Evolutionary conservation across 2,888 invertebrate species (phyloP).

Genomic region (Zhuqinia jingwanae): DNA sequence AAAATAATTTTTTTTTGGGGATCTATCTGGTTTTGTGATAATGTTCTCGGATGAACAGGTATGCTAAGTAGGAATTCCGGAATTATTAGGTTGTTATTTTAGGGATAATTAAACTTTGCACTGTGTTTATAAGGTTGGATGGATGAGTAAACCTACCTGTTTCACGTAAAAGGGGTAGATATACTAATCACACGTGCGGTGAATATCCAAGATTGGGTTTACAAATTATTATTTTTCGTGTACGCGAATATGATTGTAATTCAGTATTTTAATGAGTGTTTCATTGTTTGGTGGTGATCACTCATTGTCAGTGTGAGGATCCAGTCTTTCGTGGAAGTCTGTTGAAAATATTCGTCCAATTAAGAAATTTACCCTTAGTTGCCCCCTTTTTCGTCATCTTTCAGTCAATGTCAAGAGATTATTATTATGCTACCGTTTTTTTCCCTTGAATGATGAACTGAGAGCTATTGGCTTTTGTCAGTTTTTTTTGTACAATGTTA

Average conservation of each 20-base stretch:
- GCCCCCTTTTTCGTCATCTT: background rate
- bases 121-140: background rate
- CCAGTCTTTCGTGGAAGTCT: too few relatives aligned
- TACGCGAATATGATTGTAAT: background rate
- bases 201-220: conserved; percentile 51
- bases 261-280: too few relatives aligned
- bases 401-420: background rate
- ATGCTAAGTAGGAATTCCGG: conserved; percentile 57
- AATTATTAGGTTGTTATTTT: conserved; percentile 21
- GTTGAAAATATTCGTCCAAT: conserved; percentile 28
- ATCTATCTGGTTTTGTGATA: too few relatives aligned
- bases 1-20: background rate
- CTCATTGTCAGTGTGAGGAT: conserved; percentile 24
- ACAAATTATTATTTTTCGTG: too few relatives aligned
- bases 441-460: background rate
- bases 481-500: conserved; percentile 12
- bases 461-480: background rate
- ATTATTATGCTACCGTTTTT: background rate
- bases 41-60: background rate
- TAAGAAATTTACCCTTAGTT: conserved; percentile 51
- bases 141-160: background rate
- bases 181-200: conserved; percentile 62
- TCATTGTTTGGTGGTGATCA: background rate
- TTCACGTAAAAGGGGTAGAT: background rate
- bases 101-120: background rate